Evolutionary conservation across 2,113 vertebrate genomes (phyloP).

Genomic region (Empidonax alnorum): DNA sequence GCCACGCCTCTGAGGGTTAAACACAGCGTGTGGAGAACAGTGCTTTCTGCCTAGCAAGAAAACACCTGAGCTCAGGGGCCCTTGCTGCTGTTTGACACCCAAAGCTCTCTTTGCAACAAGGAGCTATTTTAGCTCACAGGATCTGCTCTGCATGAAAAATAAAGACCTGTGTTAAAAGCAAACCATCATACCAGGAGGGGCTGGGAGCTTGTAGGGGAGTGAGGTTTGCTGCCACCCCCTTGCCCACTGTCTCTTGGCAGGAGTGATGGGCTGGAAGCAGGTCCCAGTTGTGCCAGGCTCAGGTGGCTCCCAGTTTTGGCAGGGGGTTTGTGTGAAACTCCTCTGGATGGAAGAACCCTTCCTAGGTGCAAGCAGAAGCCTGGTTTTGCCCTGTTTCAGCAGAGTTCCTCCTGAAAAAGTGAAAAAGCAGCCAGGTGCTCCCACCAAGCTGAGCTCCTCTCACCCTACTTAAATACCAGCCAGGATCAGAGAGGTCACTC

Average conservation of each 20-base stretch:
- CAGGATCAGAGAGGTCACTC: neutral
- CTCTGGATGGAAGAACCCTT: neutral
- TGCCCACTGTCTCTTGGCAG: neutral
- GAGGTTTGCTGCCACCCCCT: neutral
- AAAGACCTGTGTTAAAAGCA: neutral
- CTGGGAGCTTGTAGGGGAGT: neutral
- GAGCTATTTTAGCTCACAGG: neutral
- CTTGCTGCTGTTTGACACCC: neutral
- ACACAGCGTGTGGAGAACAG: neutral
- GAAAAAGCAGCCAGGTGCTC: neutral
- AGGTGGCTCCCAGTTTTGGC: neutral
- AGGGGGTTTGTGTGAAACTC: neutral
- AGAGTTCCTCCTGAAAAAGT: neutral
- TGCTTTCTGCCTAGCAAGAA: neutral
- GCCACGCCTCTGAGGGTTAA: neutral
- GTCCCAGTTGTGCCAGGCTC: rapidly evolving
- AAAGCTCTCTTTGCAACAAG: neutral
- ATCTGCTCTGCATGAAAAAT: neutral
- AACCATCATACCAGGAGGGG: neutral
- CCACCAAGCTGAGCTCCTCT: neutral
- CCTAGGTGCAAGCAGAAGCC: neutral
- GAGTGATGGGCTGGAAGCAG: rapidly evolving
- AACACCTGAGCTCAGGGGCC: rapidly evolving
- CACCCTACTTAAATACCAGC: neutral
- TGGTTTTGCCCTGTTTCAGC: neutral